Percentiles rank a stretch among this genome's conserved stretches.
These are phyloP conservation scores for Cataglyphis cursor DNA, from an alignment of 2,888 invertebrate genomes.

Conservation along the genomic window DNA sequence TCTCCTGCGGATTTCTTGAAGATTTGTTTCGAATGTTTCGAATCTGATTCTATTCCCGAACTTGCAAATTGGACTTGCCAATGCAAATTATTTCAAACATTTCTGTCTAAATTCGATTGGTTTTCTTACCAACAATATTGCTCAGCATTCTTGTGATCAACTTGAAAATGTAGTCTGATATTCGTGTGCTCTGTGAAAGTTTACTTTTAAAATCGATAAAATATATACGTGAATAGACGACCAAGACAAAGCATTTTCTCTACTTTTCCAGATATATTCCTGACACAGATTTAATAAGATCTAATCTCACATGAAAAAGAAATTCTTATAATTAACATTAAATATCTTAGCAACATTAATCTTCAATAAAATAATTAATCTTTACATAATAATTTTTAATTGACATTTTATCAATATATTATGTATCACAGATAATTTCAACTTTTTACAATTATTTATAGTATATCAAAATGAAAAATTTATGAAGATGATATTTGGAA, in stretches of 20 bases:
- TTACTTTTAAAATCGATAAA: conserved; percentile 1
- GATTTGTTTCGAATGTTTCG: not conserved
- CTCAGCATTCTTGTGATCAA: conserved; percentile 20
- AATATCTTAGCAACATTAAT: not conserved
- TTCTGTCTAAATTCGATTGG: conserved; percentile 17
- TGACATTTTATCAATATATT: not conserved
- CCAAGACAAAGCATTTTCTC: not conserved
- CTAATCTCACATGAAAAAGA: not conserved
- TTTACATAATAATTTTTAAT: not conserved
- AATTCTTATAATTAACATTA: not conserved
- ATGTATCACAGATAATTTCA: not conserved
- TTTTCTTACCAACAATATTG: not conserved
- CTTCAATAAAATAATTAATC: not conserved
- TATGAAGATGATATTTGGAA: not conserved
- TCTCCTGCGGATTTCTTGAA: not conserved
- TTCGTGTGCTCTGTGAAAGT: not conserved
- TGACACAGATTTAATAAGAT: not conserved
- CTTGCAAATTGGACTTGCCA: conserved; percentile 22
- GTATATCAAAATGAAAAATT: not conserved
- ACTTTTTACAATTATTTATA: conserved; percentile 5
- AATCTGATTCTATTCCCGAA: not conserved
- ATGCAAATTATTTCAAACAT: conserved; percentile 39
- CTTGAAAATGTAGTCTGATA: conserved; percentile 17
- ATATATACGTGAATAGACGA: not conserved
- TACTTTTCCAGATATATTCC: not conserved